Evolutionary conservation across 2,888 invertebrate genomes (phyloP).

Genomic region (Merodon equestris): DNA sequence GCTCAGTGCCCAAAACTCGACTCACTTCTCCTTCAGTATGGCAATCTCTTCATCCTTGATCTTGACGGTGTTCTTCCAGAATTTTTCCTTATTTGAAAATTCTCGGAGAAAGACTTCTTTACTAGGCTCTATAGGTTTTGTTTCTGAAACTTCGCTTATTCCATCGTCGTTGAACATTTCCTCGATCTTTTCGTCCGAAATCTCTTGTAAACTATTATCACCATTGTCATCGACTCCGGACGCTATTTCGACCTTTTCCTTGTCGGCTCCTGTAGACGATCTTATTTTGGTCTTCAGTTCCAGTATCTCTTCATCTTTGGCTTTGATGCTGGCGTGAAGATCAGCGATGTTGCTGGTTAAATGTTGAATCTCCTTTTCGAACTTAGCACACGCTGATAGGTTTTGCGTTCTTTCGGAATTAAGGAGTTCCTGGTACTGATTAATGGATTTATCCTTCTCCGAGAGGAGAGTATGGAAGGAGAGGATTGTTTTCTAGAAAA

Average conservation of each 20-base stretch:
- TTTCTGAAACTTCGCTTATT: slow-evolving; percentile 48
- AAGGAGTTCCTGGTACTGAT: slow-evolving; percentile 81
- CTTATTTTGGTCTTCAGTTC: slow-evolving; percentile 74
- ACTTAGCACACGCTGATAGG: slow-evolving; percentile 74
- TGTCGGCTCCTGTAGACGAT: slow-evolving; percentile 57
- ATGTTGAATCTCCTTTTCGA: slow-evolving; percentile 76
- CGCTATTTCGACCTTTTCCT: slow-evolving; percentile 70
- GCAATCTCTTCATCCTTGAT: slow-evolving; percentile 76
- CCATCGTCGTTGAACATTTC: slow-evolving; percentile 76
- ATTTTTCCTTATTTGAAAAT: slow-evolving; percentile 73
- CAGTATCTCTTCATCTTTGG: slow-evolving; percentile 75
- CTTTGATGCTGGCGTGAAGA: slow-evolving; percentile 74
- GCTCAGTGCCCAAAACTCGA: too few relatives aligned
- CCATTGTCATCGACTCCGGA: slow-evolving; percentile 69
- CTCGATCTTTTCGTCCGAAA: slow-evolving; percentile 78
- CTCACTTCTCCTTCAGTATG: slow-evolving; percentile 76
- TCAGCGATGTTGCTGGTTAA: slow-evolving; percentile 74
- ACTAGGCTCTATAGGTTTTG: not conserved
- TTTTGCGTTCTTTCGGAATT: slow-evolving; percentile 80
- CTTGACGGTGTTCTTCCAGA: slow-evolving; percentile 73
- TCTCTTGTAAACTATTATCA: slow-evolving; percentile 74
- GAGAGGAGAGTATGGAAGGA: slow-evolving; percentile 81
- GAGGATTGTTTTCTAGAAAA: slow-evolving; percentile 77
- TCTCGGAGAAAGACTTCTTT: slow-evolving; percentile 71
- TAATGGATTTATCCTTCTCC: slow-evolving; percentile 82